These are phyloP conservation scores for Conchocele bisecta DNA, from an alignment of 2,888 invertebrate species.

Conservation along the genomic window DNA sequence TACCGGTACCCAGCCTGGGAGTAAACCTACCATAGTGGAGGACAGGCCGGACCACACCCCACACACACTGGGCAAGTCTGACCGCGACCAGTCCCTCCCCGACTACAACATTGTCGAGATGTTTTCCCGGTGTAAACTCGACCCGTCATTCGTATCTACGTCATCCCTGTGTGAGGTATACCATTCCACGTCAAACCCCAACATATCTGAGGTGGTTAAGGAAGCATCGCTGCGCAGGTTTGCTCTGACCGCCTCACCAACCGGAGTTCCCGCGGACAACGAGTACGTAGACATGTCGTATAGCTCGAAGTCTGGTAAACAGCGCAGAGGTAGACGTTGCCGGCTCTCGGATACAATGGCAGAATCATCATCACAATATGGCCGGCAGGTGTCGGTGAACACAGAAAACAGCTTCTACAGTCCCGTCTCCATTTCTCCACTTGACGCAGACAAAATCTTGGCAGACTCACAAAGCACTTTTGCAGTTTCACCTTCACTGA, in stretches of 20 bases:
- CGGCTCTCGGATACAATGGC: neutral
- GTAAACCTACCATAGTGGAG: too few relatives aligned
- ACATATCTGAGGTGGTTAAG: constrained; percentile 3
- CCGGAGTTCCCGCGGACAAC: neutral
- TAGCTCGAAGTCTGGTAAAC: too few relatives aligned
- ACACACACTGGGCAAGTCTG: neutral
- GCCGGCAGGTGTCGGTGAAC: neutral
- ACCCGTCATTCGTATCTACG: constrained; percentile 42
- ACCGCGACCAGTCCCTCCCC: constrained; percentile 23
- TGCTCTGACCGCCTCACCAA: neutral
- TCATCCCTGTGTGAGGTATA: constrained; percentile 43
- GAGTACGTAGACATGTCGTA: neutral
- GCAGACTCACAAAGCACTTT: constrained; percentile 52
- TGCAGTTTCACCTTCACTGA: neutral
- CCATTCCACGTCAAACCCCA: constrained; percentile 32
- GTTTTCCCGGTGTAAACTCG: constrained; percentile 51
- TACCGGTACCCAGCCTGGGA: too few relatives aligned
- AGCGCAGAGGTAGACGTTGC: too few relatives aligned
- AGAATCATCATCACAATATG: too few relatives aligned
- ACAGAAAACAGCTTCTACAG: constrained; percentile 1
- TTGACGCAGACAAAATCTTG: constrained; percentile 67
- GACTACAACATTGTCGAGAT: constrained; percentile 50
- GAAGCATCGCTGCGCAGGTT: neutral
- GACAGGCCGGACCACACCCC: constrained; percentile 9
- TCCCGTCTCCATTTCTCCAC: constrained; percentile 60